phyloP scores from a whole-genome alignment of 2,888 invertebrate species.

The Tanypteryx hageni region DNA sequence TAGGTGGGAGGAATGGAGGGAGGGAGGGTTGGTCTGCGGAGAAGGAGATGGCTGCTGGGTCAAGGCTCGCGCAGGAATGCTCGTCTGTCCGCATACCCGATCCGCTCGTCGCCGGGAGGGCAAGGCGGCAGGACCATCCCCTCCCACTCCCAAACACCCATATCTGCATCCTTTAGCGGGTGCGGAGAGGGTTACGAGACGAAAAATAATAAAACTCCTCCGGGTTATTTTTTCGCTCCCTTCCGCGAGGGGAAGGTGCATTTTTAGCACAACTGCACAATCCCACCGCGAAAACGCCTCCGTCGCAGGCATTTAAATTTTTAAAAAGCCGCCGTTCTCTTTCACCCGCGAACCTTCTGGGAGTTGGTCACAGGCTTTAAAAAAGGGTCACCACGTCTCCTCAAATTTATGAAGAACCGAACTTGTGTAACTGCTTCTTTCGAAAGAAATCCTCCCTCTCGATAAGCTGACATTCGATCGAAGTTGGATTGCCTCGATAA shows the following conservation, averaged over 20 bases:
- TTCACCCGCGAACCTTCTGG: background rate
- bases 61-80: slow-evolving; percentile 54
- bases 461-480: no score
- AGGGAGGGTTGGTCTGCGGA: slow-evolving; percentile 46
- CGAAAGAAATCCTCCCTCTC: no score
- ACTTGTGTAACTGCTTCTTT: no score
- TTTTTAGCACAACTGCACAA: no score
- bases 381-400: background rate
- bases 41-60: slow-evolving; percentile 53
- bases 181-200: background rate
- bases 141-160: background rate
- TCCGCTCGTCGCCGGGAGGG: slow-evolving; percentile 39
- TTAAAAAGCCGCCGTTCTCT: slow-evolving; percentile 7
- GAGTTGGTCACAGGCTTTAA: background rate
- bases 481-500: no score
- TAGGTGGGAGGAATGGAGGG: slow-evolving; percentile 26
- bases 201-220: background rate
- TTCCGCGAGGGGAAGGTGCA: background rate
- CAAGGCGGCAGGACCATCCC: background rate
- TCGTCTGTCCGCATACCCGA: slow-evolving; percentile 49
- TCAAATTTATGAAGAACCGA: no score
- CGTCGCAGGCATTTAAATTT: slow-evolving; percentile 12
- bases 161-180: background rate
- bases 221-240: background rate
- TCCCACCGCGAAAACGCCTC: background rate